These are phyloP conservation scores for Tinea pellionella DNA, from an alignment of 2,888 invertebrate species.

Conservation along the genomic window DNA sequence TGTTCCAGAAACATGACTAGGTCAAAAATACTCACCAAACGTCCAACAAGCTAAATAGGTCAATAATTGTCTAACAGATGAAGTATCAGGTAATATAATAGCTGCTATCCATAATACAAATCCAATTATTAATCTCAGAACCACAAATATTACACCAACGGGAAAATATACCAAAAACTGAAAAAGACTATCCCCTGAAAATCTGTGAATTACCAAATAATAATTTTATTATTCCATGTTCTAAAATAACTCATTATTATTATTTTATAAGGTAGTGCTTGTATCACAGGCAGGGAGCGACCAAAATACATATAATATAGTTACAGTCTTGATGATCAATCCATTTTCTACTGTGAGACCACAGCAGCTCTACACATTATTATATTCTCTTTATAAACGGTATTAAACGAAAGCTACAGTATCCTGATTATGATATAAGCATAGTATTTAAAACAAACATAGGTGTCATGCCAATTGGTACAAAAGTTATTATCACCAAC, in stretches of 20 bases:
- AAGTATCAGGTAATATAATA: conserved; percentile 68
- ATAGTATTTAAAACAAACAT: neutral
- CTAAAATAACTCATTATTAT: too few relatives aligned
- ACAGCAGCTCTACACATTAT: too few relatives aligned
- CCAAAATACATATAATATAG: too few relatives aligned
- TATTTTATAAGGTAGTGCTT: too few relatives aligned
- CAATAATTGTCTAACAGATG: conserved; percentile 61
- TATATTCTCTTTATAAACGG: too few relatives aligned
- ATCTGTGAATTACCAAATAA: conserved; percentile 45
- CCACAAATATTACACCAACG: conserved; percentile 63
- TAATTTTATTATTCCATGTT: neutral
- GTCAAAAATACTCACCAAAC: conserved; percentile 69
- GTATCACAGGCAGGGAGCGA: too few relatives aligned
- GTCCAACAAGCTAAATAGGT: conserved; percentile 70
- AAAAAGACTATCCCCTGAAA: conserved; percentile 60
- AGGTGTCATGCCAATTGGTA: conserved; percentile 1
- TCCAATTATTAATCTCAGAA: conserved; percentile 58
- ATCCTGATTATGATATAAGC: too few relatives aligned
- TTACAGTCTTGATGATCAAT: too few relatives aligned
- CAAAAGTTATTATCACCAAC: neutral
- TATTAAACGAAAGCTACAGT: too few relatives aligned
- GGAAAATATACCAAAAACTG: conserved; percentile 68
- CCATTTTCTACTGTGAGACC: too few relatives aligned
- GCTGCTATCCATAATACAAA: conserved; percentile 67
- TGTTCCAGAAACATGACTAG: too few relatives aligned